phyloP scores from a whole-genome alignment of 92 coral and sea anemone species.

The Epizoanthus rinbou region DNA sequence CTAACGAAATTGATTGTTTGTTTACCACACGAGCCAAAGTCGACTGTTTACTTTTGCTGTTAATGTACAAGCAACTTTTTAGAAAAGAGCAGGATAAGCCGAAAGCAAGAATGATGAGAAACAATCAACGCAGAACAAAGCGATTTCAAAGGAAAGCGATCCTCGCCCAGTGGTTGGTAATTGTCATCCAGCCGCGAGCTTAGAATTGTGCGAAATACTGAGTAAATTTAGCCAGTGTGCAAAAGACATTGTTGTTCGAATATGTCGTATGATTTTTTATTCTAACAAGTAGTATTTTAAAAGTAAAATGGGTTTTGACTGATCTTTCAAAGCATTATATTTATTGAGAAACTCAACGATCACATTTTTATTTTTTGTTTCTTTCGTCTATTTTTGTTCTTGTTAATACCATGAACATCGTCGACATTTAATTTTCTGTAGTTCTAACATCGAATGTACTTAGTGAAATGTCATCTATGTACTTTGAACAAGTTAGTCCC shows the following conservation, averaged over 20 bases:
- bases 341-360: too few relatives aligned
- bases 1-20: constrained; percentile 1
- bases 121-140: constrained; percentile 36
- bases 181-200: constrained; percentile 28
- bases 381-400: too few relatives aligned
- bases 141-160: constrained; percentile 17
- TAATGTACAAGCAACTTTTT: constrained; percentile 39
- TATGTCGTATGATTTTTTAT: constrained; percentile 2
- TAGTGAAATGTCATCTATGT: too few relatives aligned
- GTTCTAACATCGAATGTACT: too few relatives aligned
- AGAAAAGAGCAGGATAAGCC: constrained; percentile 40
- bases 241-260: constrained; percentile 10
- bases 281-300: constrained; percentile 5
- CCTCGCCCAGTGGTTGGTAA: constrained; percentile 26
- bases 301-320: not conserved
- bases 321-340: too few relatives aligned
- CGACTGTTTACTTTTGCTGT: constrained; percentile 37
- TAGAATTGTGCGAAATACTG: constrained; percentile 10
- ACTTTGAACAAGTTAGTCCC: too few relatives aligned
- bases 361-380: too few relatives aligned
- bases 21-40: constrained; percentile 21
- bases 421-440: too few relatives aligned
- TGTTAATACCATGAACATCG: too few relatives aligned
- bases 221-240: not conserved
- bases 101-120: not conserved